phyloP scores from a whole-genome alignment of 2,113 vertebrate species.

The Salvelinus alpinus region DNA sequence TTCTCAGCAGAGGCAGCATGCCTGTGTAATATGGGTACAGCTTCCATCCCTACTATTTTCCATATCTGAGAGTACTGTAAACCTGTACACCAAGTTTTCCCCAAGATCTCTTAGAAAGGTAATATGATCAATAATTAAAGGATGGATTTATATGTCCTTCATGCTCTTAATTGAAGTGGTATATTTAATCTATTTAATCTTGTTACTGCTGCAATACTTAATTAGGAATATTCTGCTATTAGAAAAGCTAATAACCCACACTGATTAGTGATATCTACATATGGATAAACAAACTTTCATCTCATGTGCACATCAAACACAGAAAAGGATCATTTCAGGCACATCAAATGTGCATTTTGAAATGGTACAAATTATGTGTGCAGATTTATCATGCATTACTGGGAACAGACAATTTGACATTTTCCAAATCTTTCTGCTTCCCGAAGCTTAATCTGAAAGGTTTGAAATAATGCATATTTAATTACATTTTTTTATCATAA shows the following conservation, averaged over 20 bases:
- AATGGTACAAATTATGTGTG: slow-evolving; percentile 22
- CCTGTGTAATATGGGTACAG: not conserved
- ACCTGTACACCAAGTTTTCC: not conserved
- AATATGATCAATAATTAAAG: slow-evolving; percentile 20
- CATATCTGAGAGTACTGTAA: not conserved
- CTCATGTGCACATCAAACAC: not conserved
- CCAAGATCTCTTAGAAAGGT: slow-evolving; percentile 5
- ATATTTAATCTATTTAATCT: slow-evolving; percentile 21
- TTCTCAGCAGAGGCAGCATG: slow-evolving; percentile 1
- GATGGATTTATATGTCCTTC: slow-evolving; percentile 7
- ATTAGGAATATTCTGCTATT: slow-evolving; percentile 8
- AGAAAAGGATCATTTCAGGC: not conserved
- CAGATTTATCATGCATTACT: slow-evolving; percentile 28
- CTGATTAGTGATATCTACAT: slow-evolving; percentile 14
- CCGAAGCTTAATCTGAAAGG: slow-evolving; percentile 38
- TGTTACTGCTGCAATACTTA: slow-evolving; percentile 16
- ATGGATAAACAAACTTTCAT: slow-evolving; percentile 29
- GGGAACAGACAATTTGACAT: slow-evolving; percentile 53
- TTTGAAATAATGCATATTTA: slow-evolving; percentile 61
- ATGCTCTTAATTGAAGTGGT: slow-evolving; percentile 7
- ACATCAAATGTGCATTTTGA: slow-evolving; percentile 20
- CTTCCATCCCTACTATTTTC: not conserved
- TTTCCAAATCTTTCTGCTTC: slow-evolving; percentile 56
- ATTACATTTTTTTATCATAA: slow-evolving; percentile 52
- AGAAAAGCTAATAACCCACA: slow-evolving; percentile 20